These are phyloP conservation scores for Exaiptasia diaphana DNA, from an alignment of 64 coral and sea anemone genomes.

Conservation along the genomic window DNA sequence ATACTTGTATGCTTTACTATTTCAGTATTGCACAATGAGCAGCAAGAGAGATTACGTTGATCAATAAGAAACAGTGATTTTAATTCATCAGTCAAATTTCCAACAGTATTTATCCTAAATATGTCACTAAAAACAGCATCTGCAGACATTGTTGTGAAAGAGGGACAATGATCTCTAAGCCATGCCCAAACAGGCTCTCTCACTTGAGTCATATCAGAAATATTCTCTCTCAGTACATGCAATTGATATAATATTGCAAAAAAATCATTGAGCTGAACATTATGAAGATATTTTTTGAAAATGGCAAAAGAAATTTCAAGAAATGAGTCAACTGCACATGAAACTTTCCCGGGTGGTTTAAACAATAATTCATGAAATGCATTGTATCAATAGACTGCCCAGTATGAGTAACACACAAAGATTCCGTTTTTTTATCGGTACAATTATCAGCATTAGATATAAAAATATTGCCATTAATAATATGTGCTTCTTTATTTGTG, in stretches of 20 bases:
- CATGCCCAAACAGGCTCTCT: conserved; percentile 34
- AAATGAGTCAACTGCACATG: conserved; percentile 46
- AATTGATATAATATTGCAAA: conserved; percentile 9
- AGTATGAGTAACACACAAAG: not conserved
- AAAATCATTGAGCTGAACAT: conserved; percentile 25
- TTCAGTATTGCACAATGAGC: conserved; percentile 24
- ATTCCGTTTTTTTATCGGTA: not conserved
- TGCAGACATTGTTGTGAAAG: conserved; percentile 33
- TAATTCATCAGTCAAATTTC: conserved; percentile 18
- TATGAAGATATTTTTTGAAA: conserved; percentile 1
- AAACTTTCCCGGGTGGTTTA: conserved; percentile 29
- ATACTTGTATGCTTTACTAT: conserved; percentile 5
- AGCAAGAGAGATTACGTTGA: not conserved
- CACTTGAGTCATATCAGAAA: not conserved
- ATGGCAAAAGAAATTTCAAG: conserved; percentile 38
- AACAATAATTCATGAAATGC: conserved; percentile 51
- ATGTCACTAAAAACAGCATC: conserved; percentile 57
- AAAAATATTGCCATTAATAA: conserved; percentile 42
- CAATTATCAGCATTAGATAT: not conserved
- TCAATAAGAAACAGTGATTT: conserved; percentile 46
- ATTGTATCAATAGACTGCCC: conserved; percentile 7
- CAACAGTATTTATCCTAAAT: conserved; percentile 27
- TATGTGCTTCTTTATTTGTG: conserved; percentile 34
- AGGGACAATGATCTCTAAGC: conserved; percentile 39
- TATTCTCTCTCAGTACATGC: not conserved